Conservation (phyloP, 1,140 invertebrate species). For the Drosophila auraria region DNA sequence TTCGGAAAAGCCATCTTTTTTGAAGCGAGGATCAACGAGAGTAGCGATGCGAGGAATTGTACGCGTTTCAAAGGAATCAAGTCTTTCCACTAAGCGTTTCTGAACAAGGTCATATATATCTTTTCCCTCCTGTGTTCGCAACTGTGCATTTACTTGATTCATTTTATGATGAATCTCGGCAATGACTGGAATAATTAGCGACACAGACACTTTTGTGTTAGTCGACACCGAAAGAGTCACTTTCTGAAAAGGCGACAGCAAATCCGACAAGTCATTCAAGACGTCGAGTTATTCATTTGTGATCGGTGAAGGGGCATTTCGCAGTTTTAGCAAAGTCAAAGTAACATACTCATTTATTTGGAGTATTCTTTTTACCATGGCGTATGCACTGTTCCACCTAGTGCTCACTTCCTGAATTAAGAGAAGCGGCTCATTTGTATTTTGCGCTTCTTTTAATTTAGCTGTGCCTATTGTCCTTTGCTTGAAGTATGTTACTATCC, state of each 20-base stretch:
- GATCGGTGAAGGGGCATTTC: slow-evolving; percentile 1
- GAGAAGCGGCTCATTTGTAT: slow-evolving; percentile 15
- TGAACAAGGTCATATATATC: no score
- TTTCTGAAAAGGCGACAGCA: background rate
- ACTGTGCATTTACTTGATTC: no score
- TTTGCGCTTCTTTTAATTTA: slow-evolving; percentile 24
- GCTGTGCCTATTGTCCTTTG: slow-evolving; percentile 14
- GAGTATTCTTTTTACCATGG: no score
- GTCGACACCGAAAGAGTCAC: background rate
- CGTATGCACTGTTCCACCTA: slow-evolving; percentile 25
- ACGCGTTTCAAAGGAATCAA: no score
- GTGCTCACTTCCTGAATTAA: slow-evolving; percentile 16
- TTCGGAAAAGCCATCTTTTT: no score
- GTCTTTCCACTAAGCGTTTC: no score
- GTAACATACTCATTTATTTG: background rate
- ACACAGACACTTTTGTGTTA: background rate
- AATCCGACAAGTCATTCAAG: background rate
- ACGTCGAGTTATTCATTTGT: background rate
- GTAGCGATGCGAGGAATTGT: no score
- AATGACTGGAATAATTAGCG: no score
- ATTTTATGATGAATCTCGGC: no score
- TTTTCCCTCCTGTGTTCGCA: no score
- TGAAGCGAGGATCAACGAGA: no score
- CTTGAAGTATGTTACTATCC: slow-evolving; percentile 25
- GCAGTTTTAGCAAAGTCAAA: background rate